These are phyloP conservation scores for Ceratina calcarata DNA, from an alignment of 1,140 invertebrate species.

Conservation along the genomic window DNA sequence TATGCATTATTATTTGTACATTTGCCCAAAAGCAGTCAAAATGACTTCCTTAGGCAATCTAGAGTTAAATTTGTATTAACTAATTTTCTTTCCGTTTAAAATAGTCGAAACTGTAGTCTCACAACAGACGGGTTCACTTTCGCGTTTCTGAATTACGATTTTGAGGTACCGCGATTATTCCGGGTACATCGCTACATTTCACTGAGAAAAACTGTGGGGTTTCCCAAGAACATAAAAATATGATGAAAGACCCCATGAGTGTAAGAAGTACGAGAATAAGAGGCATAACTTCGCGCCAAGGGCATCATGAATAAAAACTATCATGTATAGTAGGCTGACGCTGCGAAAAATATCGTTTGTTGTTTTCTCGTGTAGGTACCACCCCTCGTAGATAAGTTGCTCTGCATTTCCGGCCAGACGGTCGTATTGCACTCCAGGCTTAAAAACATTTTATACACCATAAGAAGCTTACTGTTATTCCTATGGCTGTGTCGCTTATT, in stretches of 20 bases:
- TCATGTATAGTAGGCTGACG: not conserved
- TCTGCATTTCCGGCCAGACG: not conserved
- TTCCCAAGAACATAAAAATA: not conserved
- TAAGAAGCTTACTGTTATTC: not conserved
- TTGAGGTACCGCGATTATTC: not conserved
- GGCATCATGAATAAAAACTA: slow-evolving; percentile 11
- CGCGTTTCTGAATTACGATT: not conserved
- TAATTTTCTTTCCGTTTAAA: too few species aligned
- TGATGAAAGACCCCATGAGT: not conserved
- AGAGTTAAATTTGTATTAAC: too few species aligned
- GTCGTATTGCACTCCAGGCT: not conserved
- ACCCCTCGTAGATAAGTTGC: not conserved
- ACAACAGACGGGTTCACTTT: too few species aligned
- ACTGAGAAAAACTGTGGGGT: not conserved
- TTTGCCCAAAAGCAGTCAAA: too few species aligned
- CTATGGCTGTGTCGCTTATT: not conserved
- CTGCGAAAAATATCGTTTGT: not conserved
- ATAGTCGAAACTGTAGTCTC: too few species aligned
- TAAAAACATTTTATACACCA: slow-evolving; percentile 7
- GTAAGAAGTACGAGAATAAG: not conserved
- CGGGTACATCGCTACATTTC: too few species aligned
- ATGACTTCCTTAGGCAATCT: too few species aligned
- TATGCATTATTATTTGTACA: too few species aligned
- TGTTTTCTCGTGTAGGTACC: not conserved
- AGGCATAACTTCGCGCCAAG: slow-evolving; percentile 3